Conservation (phyloP, 1,140 invertebrate genomes). For the Dufourea novaeangliae region DNA sequence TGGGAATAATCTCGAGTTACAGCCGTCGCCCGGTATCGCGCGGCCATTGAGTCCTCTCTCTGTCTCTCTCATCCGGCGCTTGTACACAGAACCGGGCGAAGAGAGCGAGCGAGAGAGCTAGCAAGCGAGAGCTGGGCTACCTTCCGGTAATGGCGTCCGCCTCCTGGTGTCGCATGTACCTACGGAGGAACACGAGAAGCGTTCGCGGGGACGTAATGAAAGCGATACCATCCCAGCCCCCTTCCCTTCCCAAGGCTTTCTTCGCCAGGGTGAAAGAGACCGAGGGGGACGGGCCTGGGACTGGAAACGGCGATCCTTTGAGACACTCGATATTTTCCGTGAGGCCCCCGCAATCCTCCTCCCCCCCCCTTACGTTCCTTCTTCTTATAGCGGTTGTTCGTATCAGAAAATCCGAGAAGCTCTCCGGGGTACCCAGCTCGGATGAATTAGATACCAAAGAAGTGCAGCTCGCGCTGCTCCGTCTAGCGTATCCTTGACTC, state of each 20-base stretch:
- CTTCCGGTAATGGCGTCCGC: conserved; percentile 55
- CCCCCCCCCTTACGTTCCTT: neutral
- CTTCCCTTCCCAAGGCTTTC: neutral
- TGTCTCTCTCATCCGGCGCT: conserved; percentile 52
- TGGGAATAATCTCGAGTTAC: conserved; percentile 75
- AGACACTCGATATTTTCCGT: conserved; percentile 54
- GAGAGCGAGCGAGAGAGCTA: too few species aligned
- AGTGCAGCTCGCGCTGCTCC: conserved; percentile 26
- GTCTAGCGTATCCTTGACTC: conserved; percentile 39
- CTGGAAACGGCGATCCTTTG: conserved; percentile 48
- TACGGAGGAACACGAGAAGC: conserved; percentile 47
- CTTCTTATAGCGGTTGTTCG: neutral
- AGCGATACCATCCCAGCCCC: conserved; percentile 18
- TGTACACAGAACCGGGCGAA: neutral
- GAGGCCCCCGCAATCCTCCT: conserved; percentile 3
- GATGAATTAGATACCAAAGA: conserved; percentile 49
- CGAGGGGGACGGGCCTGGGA: neutral
- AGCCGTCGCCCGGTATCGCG: conserved; percentile 35
- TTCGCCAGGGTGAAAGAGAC: neutral
- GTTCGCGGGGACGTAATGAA: conserved; percentile 35
- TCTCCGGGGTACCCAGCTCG: conserved; percentile 23
- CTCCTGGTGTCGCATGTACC: conserved; percentile 46
- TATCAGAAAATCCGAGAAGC: conserved; percentile 52
- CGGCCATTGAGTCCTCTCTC: conserved; percentile 60
- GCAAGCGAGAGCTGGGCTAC: conserved; percentile 17